A percentile compares a stretch with the other conserved stretches of the same genome.
Conservation (phyloP, 2,113 vertebrate genomes). For the Micronycteris hirsuta region DNA sequence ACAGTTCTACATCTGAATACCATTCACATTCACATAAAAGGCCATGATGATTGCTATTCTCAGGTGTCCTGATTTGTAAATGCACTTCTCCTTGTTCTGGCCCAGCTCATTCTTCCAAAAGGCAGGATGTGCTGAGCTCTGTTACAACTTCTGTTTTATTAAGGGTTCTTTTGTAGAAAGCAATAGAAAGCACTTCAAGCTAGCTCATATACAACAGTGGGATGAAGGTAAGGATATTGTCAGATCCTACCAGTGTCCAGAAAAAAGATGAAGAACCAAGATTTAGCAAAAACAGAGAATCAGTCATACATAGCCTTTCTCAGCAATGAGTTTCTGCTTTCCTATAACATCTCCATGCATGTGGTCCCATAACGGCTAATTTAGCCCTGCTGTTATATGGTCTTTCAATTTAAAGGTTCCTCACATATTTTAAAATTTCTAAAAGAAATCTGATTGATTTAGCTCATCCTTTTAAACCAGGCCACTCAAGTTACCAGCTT, state of each 20-base stretch:
- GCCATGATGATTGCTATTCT: neutral
- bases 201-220: neutral
- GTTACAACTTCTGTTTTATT: conserved; percentile 1
- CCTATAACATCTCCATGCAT: neutral
- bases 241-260: neutral
- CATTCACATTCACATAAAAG: neutral
- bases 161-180: neutral
- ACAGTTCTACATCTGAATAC: neutral
- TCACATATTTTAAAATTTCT: neutral
- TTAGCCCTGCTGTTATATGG: neutral
- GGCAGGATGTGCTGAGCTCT: neutral
- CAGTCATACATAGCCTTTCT: neutral
- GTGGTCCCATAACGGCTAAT: neutral
- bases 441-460: neutral
- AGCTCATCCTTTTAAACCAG: neutral
- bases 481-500: neutral
- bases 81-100: neutral
- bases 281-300: neutral
- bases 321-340: neutral
- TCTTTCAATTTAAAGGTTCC: neutral
- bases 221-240: neutral
- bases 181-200: neutral
- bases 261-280: neutral
- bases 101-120: neutral
- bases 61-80: neutral